A percentile compares a stretch with the other conserved stretches of the same genome.
These are phyloP conservation scores for Hoplodrina ambigua DNA, from an alignment of 2,888 invertebrate genomes.

Conservation along the genomic window DNA sequence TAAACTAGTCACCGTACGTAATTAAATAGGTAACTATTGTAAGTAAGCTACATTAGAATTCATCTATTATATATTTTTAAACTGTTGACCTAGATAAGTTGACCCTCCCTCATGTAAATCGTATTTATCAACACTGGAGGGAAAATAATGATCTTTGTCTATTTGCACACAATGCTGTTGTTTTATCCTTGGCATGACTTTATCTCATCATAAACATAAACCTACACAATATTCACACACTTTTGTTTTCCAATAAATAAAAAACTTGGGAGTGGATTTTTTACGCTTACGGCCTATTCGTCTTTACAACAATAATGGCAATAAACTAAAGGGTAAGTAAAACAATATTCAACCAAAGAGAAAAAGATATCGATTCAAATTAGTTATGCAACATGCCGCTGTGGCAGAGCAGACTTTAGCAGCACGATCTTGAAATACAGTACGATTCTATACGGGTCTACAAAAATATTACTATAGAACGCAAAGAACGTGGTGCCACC, in stretches of 20 bases:
- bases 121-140: neutral
- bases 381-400: constrained; percentile 61
- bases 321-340: neutral
- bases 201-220: neutral
- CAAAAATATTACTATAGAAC: constrained; percentile 10
- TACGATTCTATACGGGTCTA: constrained; percentile 9
- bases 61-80: too few relatives aligned
- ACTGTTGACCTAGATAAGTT: too few relatives aligned
- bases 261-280: neutral
- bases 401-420: constrained; percentile 50
- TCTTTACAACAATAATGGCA: neutral
- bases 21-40: too few relatives aligned
- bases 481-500: constrained; percentile 56
- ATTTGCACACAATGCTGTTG: constrained; percentile 19
- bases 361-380: constrained; percentile 56
- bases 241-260: constrained; percentile 15
- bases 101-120: too few relatives aligned
- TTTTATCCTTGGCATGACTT: constrained; percentile 9
- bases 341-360: constrained; percentile 7
- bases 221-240: constrained; percentile 17
- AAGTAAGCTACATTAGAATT: too few relatives aligned
- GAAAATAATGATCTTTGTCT: constrained; percentile 4
- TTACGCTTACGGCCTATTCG: neutral
- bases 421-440: constrained; percentile 51
- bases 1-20: too few relatives aligned